Evolutionary conservation across 2,888 invertebrate species (phyloP), one percentile per base, ranked within the genome.

Genomic region (Eretmocerus hayati): DNA sequence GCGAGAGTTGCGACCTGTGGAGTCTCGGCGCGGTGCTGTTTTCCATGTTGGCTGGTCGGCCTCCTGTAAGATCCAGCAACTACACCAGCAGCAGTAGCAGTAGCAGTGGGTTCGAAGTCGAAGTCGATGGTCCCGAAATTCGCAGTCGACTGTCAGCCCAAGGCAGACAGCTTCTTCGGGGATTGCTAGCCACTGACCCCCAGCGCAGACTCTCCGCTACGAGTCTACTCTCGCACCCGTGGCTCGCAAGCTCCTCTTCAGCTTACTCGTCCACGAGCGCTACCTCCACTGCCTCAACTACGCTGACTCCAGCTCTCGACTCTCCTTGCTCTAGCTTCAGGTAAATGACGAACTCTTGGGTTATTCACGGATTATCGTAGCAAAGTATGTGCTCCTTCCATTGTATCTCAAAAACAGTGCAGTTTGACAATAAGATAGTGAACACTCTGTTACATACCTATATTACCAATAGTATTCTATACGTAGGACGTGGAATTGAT

Each of bases 1-100:
- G 91, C 56, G 87, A 92, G 67, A 86, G 88, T 63, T 94, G 94
- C 75, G 97, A 97, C 75, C 75, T 95, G 50, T 97, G 96, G 93
- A 91, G 93, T 58, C 76, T 97, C 1, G 97, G 97, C 0, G 94
- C 94, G 2, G 90, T 95, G 56, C 75, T 94, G 81, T 89, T 87
- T 68, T 85, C 85, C 47, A 84, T 90, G 83, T 72, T 95, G 39
- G 85, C 89, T 53, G 95, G 95, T 0, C 81, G 83, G 62, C 86
- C 90, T 1, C 94, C 95, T 1, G 95, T 93, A 75, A 84, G 85
- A 58, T 79, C 80, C 0, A 71, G 79, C 5, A 81, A 81, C 2
- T 76, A 81, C 35, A 83, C 85, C 54, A 84, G 90, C 50, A 90
- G 91, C 79, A 81, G 84, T 51, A 74, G 88, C 51, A 91, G 93